Conservation (phyloP, 2,888 invertebrate species). For the Acanthopleura granulata region DNA sequence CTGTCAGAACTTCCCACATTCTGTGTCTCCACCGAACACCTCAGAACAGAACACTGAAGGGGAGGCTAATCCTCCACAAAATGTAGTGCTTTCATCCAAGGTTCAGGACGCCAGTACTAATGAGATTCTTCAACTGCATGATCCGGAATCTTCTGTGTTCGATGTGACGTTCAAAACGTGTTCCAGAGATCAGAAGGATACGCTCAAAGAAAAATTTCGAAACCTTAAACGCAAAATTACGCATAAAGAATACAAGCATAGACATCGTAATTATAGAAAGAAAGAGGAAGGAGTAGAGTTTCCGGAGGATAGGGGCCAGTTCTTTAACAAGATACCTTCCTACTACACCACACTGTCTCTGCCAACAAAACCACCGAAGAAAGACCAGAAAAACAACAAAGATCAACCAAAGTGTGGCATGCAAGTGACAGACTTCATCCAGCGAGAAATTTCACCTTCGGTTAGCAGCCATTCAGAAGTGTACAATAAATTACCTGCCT, state of each 20-base stretch:
- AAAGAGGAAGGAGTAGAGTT: slow-evolving; percentile 31
- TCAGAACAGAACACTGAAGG: background rate
- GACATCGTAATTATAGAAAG: slow-evolving; percentile 31
- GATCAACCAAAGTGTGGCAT: slow-evolving; percentile 20
- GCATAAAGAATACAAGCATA: slow-evolving; percentile 10
- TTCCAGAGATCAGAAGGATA: background rate
- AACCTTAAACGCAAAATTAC: background rate
- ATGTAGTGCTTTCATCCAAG: no score
- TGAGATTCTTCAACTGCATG: background rate
- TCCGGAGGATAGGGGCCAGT: slow-evolving; percentile 29
- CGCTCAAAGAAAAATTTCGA: background rate
- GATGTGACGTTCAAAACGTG: no score
- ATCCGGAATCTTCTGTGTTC: no score
- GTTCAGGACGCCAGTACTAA: background rate
- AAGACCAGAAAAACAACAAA: slow-evolving; percentile 30
- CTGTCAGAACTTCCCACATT: slow-evolving; percentile 61
- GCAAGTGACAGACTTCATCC: slow-evolving; percentile 36
- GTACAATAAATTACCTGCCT: slow-evolving; percentile 61
- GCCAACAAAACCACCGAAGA: slow-evolving; percentile 45
- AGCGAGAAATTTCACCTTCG: slow-evolving; percentile 47
- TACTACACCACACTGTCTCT: slow-evolving; percentile 60
- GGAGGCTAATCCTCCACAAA: no score
- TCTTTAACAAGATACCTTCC: slow-evolving; percentile 62
- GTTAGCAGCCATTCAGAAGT: slow-evolving; percentile 31
- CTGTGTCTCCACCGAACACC: background rate